These are phyloP conservation scores for Cephus rjabovi DNA, from an alignment of 2,888 invertebrate species.

Conservation along the genomic window DNA sequence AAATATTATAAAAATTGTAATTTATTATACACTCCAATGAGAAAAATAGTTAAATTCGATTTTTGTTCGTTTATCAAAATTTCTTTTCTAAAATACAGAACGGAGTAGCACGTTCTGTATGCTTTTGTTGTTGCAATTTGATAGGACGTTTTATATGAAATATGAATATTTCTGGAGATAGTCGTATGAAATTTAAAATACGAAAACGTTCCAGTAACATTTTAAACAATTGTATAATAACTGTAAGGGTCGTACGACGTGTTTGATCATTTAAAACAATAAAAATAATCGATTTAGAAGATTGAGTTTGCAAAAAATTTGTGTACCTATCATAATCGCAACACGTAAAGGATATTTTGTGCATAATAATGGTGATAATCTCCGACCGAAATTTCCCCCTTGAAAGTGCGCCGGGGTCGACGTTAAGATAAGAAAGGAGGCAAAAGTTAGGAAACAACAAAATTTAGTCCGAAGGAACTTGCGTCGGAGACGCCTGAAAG, in stretches of 20 bases:
- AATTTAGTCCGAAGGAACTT: not conserved
- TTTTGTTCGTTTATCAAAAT: not conserved
- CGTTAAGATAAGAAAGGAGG: not conserved
- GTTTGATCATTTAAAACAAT: too few species aligned
- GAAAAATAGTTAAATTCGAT: not conserved
- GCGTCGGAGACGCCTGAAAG: not conserved
- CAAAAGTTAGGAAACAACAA: not conserved
- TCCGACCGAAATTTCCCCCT: not conserved
- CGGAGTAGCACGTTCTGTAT: not conserved
- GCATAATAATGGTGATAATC: not conserved
- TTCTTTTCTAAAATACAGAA: not conserved
- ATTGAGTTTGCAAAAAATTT: not conserved
- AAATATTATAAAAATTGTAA: not conserved
- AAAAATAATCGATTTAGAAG: not conserved
- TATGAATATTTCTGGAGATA: not conserved
- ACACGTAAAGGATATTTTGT: not conserved
- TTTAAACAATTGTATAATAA: not conserved
- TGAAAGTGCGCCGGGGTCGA: not conserved
- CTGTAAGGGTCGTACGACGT: not conserved
- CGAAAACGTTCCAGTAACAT: not conserved
- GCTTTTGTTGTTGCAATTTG: too few species aligned
- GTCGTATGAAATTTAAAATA: not conserved
- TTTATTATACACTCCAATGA: not conserved
- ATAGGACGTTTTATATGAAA: not conserved
- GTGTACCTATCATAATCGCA: not conserved